These are phyloP conservation scores for Clarias magur DNA, from an alignment of 2,113 vertebrate genomes.

Conservation along the genomic window DNA sequence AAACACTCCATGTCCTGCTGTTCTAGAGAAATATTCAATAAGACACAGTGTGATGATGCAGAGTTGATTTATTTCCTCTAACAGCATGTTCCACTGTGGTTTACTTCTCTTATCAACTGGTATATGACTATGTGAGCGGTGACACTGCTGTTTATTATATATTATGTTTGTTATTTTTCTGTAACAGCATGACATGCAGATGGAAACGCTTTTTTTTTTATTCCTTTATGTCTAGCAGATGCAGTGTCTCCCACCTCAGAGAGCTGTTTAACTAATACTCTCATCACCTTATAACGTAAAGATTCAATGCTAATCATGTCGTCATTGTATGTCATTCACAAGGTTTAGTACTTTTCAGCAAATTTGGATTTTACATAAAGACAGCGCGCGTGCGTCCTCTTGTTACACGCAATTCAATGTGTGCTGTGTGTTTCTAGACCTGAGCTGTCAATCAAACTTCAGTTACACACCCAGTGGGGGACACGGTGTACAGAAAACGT, in stretches of 20 bases:
- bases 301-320: neutral
- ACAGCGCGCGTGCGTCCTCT: neutral
- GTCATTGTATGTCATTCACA: neutral
- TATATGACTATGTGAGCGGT: neutral
- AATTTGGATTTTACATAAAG: neutral
- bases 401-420: neutral
- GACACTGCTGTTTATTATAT: neutral
- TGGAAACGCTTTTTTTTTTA: neutral
- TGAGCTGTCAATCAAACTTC: conserved; percentile 32
- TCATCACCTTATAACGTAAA: neutral
- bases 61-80: neutral
- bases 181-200: neutral
- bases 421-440: conserved; percentile 16
- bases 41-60: neutral
- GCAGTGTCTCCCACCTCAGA: neutral
- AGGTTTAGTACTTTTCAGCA: neutral
- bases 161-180: neutral
- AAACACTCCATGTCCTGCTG: neutral
- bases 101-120: neutral
- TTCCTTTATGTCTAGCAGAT: neutral
- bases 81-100: neutral
- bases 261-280: neutral
- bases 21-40: neutral
- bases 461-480: conserved; percentile 5
- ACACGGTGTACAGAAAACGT: neutral